Evolutionary conservation across 2,113 vertebrate species (phyloP).

Genomic region (Cochlearius cochlearius): DNA sequence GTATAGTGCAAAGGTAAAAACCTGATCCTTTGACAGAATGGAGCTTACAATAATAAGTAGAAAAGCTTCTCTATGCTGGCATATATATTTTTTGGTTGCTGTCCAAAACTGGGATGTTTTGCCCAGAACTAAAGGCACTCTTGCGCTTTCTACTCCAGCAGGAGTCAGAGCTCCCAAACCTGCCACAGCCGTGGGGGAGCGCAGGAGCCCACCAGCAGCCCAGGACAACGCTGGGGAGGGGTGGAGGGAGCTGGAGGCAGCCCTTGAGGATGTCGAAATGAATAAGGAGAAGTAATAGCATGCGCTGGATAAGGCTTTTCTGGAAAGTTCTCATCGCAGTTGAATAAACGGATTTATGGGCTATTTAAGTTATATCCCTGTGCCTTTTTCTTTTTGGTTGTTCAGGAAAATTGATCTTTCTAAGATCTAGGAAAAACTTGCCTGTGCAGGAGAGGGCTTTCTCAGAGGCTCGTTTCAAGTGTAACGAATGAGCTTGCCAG

Average conservation of each 20-base stretch:
- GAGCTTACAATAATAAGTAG: neutral
- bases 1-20: neutral
- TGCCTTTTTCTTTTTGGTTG: neutral
- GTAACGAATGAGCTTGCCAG: neutral
- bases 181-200: too few species aligned
- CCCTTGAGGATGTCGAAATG: neutral
- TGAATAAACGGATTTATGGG: neutral
- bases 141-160: neutral
- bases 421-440: neutral
- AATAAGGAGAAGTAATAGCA: neutral
- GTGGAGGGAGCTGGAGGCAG: neutral
- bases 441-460: neutral
- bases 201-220: neutral
- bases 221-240: neutral
- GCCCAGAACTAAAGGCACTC: neutral
- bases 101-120: neutral
- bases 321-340: neutral
- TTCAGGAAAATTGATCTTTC: conserved; percentile 10
- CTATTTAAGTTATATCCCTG: neutral
- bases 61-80: neutral
- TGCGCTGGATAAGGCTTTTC: neutral
- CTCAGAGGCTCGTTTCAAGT: neutral
- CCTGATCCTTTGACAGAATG: neutral
- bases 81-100: neutral
- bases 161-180: neutral